Base-by-base conservation (phyloP, 2,797 vertebrate genomes). In the Botia almorhae region DNA sequence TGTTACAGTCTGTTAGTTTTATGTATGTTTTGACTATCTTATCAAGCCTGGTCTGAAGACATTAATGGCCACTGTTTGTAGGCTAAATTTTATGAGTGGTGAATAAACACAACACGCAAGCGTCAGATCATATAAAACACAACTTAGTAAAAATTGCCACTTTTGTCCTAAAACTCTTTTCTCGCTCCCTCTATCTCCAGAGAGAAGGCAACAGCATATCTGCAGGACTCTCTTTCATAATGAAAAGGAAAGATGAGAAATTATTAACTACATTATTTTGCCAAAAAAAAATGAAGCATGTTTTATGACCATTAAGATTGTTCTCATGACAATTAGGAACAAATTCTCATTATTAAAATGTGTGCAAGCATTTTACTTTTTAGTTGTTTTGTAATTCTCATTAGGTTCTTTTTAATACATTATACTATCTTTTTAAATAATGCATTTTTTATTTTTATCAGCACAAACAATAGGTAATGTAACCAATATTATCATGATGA, bases 1-100 rank as follows among this genome's bases (percentile, higher is more conserved):
- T 50, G 65, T 33, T 55, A 51, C 74, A 81, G 58, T 61, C 58
- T 43, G 65, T 71, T 70, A 55, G 69, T 76, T 58, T 33, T 43
- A 43, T 14, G 21, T 56, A 48, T 67, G 50, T 65, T 76, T 81
- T 67, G 74, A 69, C 56, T 29, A 39, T 50, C 50, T 60, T 56
- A 63, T 61, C 73, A 55, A n/a, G 51, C 6, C 64, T 76, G 51
- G 68, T 76, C 50, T 68, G 36, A 56, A 69, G 21, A 78, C 39
- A 21, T 55, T 50, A 69, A 60, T 61, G 53, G n/a, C 55, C 65
- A 29, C 13, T 58, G 46, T 76, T 76, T 71, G 21, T 81, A 43
- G 65, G 55, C 36, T 64, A 19, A 56, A 58, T 69, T 67, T n/a
- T 13, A 56, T 33, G 17, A 51, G 51, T 3, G 6, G n/a, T 53